Conservation (phyloP, 1,140 invertebrate genomes). For the Brachionus paranguensis region DNA sequence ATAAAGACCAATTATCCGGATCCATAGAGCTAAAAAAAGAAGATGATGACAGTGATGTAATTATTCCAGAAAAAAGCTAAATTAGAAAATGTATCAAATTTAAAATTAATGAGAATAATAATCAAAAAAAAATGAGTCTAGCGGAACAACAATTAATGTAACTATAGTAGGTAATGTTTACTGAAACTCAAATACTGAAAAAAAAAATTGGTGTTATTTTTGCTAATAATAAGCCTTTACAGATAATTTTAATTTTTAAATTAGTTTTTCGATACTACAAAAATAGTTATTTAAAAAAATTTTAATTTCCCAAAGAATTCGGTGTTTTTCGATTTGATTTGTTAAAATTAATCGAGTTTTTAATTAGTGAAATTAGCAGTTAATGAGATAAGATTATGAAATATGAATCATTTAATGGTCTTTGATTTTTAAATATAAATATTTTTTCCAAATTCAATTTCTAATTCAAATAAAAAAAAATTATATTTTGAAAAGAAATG, state of each 20-base stretch:
- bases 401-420: constrained; percentile 10
- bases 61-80: not conserved
- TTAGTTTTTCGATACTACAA: not conserved
- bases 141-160: not conserved
- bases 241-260: not conserved
- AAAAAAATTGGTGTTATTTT: not conserved
- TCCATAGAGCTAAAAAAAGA: not conserved
- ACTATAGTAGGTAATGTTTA: not conserved
- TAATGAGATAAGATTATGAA: not conserved
- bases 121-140: not conserved
- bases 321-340: not conserved
- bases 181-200: not conserved
- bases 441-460: not conserved
- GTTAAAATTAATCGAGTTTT: not conserved
- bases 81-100: not conserved
- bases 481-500: not conserved
- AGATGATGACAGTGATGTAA: constrained; percentile 27
- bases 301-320: not conserved
- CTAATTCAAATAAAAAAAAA: not conserved
- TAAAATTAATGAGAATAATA: not conserved
- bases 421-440: not conserved
- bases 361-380: not conserved
- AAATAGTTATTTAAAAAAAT: not conserved
- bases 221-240: not conserved
- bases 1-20: not conserved